phyloP scores from a whole-genome alignment of 2,113 vertebrate species.

The Hemiprocne comata region DNA sequence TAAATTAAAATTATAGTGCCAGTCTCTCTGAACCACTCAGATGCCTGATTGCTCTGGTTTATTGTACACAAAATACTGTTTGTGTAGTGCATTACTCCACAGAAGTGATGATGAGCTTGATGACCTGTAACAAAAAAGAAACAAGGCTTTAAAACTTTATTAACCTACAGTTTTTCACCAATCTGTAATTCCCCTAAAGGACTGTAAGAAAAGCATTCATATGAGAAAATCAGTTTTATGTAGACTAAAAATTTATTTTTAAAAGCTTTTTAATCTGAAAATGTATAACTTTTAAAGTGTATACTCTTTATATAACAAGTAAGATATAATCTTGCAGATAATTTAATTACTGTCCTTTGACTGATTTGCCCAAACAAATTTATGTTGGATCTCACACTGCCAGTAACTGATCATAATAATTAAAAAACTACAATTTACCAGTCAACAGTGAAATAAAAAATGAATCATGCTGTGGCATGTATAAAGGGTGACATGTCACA shows the following conservation, averaged over 20 bases:
- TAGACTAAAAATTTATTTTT: not conserved
- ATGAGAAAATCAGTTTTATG: not conserved
- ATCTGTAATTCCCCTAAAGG: not conserved
- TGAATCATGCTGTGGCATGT: not conserved
- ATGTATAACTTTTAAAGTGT: no score
- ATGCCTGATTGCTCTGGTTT: not conserved
- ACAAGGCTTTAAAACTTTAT: not conserved
- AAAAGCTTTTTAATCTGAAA: not conserved
- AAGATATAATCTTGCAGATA: not conserved
- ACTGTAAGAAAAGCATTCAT: not conserved
- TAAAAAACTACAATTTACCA: not conserved
- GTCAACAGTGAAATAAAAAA: not conserved
- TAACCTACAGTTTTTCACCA: not conserved
- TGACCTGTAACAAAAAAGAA: not conserved
- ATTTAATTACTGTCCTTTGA: not conserved
- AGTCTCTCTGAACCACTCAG: not conserved
- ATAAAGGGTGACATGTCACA: not conserved
- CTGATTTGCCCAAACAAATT: not conserved
- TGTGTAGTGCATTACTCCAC: not conserved
- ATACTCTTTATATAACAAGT: not conserved
- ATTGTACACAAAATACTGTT: not conserved
- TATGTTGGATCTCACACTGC: not conserved
- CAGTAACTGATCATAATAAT: not conserved
- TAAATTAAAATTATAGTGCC: not conserved
- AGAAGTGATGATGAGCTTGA: not conserved